phyloP scores from a whole-genome alignment of 2,113 vertebrate species.

The Bos taurus region DNA sequence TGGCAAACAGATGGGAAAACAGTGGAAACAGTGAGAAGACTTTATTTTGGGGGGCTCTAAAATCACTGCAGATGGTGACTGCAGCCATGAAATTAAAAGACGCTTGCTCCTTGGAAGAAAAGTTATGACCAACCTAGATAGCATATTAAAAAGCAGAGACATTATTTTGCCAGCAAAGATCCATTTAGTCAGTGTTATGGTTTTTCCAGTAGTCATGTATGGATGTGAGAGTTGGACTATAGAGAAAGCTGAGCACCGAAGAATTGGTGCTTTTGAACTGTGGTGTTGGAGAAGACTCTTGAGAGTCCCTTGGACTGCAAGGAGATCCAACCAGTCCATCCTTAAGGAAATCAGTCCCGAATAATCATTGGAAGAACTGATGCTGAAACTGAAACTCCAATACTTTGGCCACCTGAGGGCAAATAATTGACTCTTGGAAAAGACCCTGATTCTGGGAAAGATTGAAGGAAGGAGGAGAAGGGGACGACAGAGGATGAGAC shows the following conservation, averaged over 20 bases:
- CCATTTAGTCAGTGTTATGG: not conserved
- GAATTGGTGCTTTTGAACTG: not conserved
- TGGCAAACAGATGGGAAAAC: not conserved
- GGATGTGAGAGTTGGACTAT: not conserved
- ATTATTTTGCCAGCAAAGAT: not conserved
- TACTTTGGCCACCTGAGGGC: not conserved
- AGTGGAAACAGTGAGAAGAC: not conserved
- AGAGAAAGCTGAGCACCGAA: fast-evolving
- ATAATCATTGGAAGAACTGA: not conserved
- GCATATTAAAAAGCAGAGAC: not conserved
- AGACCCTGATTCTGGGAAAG: not conserved
- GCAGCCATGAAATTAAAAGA: not conserved
- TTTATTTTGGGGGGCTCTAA: not conserved
- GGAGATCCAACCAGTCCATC: not conserved
- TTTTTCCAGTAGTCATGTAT: not conserved
- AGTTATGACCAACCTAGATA: not conserved
- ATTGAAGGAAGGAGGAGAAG: not conserved
- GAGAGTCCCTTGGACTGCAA: not conserved
- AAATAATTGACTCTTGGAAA: not conserved
- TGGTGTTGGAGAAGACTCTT: not conserved
- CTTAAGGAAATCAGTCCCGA: not conserved
- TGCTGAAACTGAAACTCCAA: not conserved
- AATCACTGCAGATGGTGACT: not conserved
- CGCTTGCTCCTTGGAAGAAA: not conserved
- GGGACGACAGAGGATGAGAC: not conserved